Percentiles rank a stretch among this genome's conserved stretches.
Conservation (phyloP, 1,140 invertebrate species). For the Papilio glaucus region DNA sequence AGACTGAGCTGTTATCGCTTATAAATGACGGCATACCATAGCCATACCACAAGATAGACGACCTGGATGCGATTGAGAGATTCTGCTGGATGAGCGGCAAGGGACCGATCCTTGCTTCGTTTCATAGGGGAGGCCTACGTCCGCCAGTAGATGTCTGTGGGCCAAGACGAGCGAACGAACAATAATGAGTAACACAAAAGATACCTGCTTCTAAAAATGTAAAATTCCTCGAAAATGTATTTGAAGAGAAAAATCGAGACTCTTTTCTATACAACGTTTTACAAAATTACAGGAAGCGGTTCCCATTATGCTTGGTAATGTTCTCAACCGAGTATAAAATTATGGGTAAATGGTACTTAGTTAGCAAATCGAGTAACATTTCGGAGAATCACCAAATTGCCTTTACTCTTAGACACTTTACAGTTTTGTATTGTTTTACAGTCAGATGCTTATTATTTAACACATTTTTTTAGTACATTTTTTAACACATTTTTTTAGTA, state of each 20-base stretch:
- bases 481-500: no score
- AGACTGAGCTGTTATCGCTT: no score
- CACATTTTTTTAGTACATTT: neutral
- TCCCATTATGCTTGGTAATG: slow-evolving; percentile 13
- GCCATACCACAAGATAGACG: no score
- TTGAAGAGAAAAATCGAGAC: neutral
- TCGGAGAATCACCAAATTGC: slow-evolving; percentile 1
- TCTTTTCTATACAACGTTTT: slow-evolving; percentile 7
- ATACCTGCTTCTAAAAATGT: neutral
- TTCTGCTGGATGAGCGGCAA: no score
- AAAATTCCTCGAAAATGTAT: neutral
- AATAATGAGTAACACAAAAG: neutral
- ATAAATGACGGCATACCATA: no score
- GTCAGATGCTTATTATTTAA: neutral
- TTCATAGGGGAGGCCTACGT: no score
- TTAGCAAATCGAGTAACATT: slow-evolving; percentile 16
- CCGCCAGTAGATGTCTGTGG: no score
- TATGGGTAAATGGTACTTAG: neutral
- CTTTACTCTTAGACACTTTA: neutral
- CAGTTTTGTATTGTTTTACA: neutral
- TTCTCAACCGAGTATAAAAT: slow-evolving; percentile 19
- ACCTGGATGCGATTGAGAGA: no score
- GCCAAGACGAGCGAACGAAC: no score
- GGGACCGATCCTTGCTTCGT: no score
- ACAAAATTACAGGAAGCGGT: slow-evolving; percentile 10